A percentile compares a stretch with the other conserved stretches of the same genome.
These are phyloP conservation scores for Ganaspis sp. DNA, from an alignment of 1,140 invertebrate species.

Conservation along the genomic window DNA sequence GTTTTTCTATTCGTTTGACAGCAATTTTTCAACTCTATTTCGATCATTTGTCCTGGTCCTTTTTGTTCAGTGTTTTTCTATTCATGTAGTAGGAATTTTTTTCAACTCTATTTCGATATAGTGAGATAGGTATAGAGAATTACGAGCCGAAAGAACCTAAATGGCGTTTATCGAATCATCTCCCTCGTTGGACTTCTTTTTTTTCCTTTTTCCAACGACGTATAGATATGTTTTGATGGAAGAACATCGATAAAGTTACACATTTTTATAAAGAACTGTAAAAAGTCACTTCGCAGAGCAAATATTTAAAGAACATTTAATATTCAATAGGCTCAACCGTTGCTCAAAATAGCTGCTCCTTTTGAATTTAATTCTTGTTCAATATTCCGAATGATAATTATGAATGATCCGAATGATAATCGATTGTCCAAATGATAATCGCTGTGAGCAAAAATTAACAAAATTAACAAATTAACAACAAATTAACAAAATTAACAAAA, in stretches of 20 bases:
- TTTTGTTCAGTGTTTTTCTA: background rate
- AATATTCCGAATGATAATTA: too few relatives aligned
- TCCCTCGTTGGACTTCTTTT: background rate
- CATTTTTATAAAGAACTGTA: background rate
- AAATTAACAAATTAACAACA: too few relatives aligned
- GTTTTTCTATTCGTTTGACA: background rate
- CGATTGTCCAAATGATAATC: too few relatives aligned
- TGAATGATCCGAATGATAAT: too few relatives aligned
- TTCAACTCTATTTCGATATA: slow-evolving; percentile 8
- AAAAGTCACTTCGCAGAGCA: background rate
- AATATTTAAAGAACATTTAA: background rate
- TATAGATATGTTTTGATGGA: background rate
- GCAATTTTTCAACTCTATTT: background rate
- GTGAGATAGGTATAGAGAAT: background rate
- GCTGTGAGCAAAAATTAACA: too few relatives aligned
- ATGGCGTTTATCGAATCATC: slow-evolving; percentile 27
- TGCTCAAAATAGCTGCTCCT: too few relatives aligned
- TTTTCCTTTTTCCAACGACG: background rate
- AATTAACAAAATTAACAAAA: too few relatives aligned
- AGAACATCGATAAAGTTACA: background rate
- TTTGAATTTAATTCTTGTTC: too few relatives aligned
- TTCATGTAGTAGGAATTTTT: background rate
- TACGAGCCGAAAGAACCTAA: slow-evolving; percentile 8
- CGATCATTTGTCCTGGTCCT: background rate
- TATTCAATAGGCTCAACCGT: too few relatives aligned